Conservation (phyloP, 2,888 invertebrate genomes). For the Epinotia brunnichana region DNA sequence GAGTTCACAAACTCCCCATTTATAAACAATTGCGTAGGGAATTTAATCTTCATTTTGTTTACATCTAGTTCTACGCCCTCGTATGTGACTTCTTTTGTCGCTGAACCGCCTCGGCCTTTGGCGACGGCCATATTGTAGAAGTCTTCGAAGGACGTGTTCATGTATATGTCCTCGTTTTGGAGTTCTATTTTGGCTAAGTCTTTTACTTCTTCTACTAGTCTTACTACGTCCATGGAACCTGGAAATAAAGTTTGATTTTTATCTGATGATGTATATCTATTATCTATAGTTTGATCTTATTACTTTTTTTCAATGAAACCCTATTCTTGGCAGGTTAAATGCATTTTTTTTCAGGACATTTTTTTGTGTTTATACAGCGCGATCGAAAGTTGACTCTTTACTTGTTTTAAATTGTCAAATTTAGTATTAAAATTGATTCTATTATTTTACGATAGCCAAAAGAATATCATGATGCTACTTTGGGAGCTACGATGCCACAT, state of each 20-base stretch:
- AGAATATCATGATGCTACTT: too few relatives aligned
- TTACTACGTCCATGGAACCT: constrained; percentile 97
- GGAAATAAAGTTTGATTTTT: too few relatives aligned
- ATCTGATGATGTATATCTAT: too few relatives aligned
- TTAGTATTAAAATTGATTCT: too few relatives aligned
- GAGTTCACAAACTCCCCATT: constrained; percentile 95
- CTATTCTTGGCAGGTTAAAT: too few relatives aligned
- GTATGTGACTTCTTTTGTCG: constrained; percentile 85
- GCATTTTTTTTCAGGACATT: too few relatives aligned
- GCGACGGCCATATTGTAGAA: constrained; percentile 88
- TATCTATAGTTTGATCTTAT: too few relatives aligned
- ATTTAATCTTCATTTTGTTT: constrained; percentile 92
- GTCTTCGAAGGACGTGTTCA: constrained; percentile 94
- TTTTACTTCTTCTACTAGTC: constrained; percentile 96
- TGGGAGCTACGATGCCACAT: too few relatives aligned
- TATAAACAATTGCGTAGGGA: constrained; percentile 96
- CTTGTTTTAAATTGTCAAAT: too few relatives aligned
- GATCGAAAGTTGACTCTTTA: too few relatives aligned
- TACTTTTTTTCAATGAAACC: too few relatives aligned
- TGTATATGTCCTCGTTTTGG: constrained; percentile 95
- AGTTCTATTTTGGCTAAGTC: constrained; percentile 90
- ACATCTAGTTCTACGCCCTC: constrained; percentile 89
- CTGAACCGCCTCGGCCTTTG: constrained; percentile 85
- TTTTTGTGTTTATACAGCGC: background rate
- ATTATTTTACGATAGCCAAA: too few relatives aligned